Conservation (phyloP, 1,140 invertebrate species). For the Drosophila leontia region DNA sequence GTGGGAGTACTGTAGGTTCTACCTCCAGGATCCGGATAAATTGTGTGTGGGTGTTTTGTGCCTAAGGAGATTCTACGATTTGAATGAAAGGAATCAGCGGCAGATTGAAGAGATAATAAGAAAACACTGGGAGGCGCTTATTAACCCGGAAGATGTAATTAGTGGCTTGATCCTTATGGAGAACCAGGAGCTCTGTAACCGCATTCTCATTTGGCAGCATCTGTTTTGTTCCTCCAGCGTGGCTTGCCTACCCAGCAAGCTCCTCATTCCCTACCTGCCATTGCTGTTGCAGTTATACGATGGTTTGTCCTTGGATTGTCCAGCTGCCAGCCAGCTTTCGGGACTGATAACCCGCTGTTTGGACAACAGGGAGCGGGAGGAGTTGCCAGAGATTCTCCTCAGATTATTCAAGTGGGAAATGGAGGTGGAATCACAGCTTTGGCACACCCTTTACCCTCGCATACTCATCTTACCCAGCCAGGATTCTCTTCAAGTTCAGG, state of each 20-base stretch:
- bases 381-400: constrained; percentile 46
- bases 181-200: constrained; percentile 49
- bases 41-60: constrained; percentile 57
- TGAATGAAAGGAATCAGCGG: constrained; percentile 42
- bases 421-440: constrained; percentile 6
- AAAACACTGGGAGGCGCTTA: constrained; percentile 28
- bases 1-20: constrained; percentile 49
- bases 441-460: constrained; percentile 52
- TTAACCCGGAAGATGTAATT: constrained; percentile 57
- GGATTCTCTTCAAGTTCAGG: constrained; percentile 3
- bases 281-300: constrained; percentile 63
- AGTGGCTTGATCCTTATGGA: constrained; percentile 74
- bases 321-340: constrained; percentile 11
- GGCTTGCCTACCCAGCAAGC: constrained; percentile 65
- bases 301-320: constrained; percentile 30
- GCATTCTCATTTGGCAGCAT: constrained; percentile 49
- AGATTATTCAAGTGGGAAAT: constrained; percentile 46
- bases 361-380: constrained; percentile 57
- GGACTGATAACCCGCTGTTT: constrained; percentile 60
- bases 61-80: constrained; percentile 59
- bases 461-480: constrained; percentile 26
- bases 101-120: constrained; percentile 30
- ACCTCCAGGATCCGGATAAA: constrained; percentile 36
- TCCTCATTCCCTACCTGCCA: constrained; percentile 60
- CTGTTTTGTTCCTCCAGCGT: constrained; percentile 69